Conservation (phyloP, 2,888 invertebrate genomes). For the Lomographa bimaculata region DNA sequence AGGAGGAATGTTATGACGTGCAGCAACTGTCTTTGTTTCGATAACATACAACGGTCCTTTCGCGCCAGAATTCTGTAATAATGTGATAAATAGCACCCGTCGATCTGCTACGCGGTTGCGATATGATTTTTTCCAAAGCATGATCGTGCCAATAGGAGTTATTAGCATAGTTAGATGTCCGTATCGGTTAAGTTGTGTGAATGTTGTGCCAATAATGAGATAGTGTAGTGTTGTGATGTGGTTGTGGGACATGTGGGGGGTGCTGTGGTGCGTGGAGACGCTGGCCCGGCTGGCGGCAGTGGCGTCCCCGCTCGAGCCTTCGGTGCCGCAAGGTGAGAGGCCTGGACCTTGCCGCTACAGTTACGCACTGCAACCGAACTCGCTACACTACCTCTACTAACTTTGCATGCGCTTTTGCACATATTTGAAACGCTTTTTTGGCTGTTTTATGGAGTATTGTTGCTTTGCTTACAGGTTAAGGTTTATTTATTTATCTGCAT, state of each 20-base stretch:
- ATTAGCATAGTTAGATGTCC: conserved; percentile 79
- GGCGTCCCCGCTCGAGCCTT: conserved; percentile 73
- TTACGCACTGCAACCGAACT: conserved; percentile 12
- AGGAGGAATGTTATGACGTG: conserved; percentile 81
- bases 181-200: conserved; percentile 79
- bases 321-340: conserved; percentile 75
- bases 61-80: conserved; percentile 51
- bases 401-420: conserved; percentile 52
- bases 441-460: conserved; percentile 3
- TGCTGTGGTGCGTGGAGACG: conserved; percentile 72
- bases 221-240: conserved; percentile 83
- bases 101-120: conserved; percentile 52
- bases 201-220: conserved; percentile 83
- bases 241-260: conserved; percentile 81
- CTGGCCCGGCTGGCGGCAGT: conserved; percentile 66
- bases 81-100: conserved; percentile 64
- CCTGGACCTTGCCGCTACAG: conserved; percentile 55
- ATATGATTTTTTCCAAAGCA: conserved; percentile 75
- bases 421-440: conserved; percentile 26
- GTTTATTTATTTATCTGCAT: too few species aligned
- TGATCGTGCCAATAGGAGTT: conserved; percentile 79
- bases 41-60: conserved; percentile 62
- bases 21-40: conserved; percentile 78
- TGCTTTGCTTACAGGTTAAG: conserved; percentile 20
- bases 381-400: too few species aligned